These are phyloP conservation scores for Leptodactylus fuscus DNA, from an alignment of 2,113 vertebrate species.

Conservation along the genomic window DNA sequence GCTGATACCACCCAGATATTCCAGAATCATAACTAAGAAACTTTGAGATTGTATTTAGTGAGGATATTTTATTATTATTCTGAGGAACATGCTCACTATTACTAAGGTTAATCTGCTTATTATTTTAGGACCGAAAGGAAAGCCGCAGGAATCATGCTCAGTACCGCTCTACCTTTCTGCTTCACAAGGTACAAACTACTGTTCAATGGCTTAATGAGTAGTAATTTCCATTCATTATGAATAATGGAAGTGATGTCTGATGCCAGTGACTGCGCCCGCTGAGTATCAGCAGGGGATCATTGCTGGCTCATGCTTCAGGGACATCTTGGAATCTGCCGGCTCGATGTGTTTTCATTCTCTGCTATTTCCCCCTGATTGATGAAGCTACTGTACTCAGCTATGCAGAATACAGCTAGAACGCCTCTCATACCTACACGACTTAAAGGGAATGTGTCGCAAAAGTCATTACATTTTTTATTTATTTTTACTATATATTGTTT, in stretches of 20 bases:
- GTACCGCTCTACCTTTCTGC: background rate
- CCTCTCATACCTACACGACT: background rate
- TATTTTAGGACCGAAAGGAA: background rate
- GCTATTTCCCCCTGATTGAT: constrained; percentile 23
- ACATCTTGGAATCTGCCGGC: constrained; percentile 19
- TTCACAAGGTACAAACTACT: background rate
- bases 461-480: no score
- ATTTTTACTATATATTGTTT: no score
- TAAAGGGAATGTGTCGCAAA: no score
- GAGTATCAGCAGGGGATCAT: background rate
- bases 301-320: background rate
- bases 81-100: background rate
- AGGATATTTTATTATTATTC: background rate
- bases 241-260: constrained; percentile 8
- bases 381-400: background rate
- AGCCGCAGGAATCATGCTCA: background rate
- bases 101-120: background rate
- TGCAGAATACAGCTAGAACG: background rate
- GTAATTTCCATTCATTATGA: constrained; percentile 37
- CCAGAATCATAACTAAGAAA: background rate
- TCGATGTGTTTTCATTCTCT: background rate
- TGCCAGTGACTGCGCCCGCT: background rate
- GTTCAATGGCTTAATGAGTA: background rate
- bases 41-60: background rate
- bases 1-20: background rate